These are phyloP conservation scores for Drosophila auraria DNA, from an alignment of 1,140 invertebrate genomes.

Conservation along the genomic window DNA sequence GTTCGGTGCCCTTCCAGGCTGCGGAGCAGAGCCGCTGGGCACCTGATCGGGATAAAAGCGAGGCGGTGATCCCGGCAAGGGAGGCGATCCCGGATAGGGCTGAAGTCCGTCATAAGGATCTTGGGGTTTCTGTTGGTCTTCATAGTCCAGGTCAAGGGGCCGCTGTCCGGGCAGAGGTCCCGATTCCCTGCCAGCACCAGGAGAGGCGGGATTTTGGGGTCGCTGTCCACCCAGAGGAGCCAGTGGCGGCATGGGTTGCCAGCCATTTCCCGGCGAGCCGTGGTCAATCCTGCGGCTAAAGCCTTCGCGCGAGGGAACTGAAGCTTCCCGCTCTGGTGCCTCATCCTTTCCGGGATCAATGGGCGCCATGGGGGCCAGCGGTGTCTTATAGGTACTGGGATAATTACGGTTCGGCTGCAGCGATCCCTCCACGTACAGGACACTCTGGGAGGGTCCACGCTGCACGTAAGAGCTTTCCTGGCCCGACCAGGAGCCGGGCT, in stretches of 20 bases:
- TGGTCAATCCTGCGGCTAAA: slow-evolving; percentile 54
- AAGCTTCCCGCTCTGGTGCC: slow-evolving; percentile 1
- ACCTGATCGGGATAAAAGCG: slow-evolving; percentile 36
- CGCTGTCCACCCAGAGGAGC: slow-evolving; percentile 45
- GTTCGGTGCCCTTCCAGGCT: slow-evolving; percentile 18
- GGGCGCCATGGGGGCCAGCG: slow-evolving; percentile 64
- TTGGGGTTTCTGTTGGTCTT: slow-evolving; percentile 10
- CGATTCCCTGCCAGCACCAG: slow-evolving; percentile 18
- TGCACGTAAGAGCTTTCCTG: slow-evolving; percentile 47
- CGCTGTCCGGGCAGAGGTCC: slow-evolving; percentile 21
- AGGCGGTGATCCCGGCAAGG: background rate
- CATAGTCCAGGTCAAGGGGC: slow-evolving; percentile 33
- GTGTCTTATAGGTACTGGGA: slow-evolving; percentile 57
- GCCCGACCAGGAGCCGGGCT: slow-evolving; percentile 43
- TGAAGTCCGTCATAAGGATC: slow-evolving; percentile 5
- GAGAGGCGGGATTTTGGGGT: slow-evolving; percentile 28
- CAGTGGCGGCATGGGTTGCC: slow-evolving; percentile 37
- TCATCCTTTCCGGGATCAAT: slow-evolving; percentile 29
- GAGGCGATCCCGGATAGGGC: slow-evolving; percentile 3
- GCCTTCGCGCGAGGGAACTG: slow-evolving; percentile 43
- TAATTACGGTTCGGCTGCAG: slow-evolving; percentile 81
- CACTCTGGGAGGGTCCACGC: slow-evolving; percentile 54
- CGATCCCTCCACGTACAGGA: slow-evolving; percentile 73
- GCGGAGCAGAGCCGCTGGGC: slow-evolving; percentile 18
- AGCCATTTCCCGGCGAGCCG: slow-evolving; percentile 25